Evolutionary conservation across 1,140 invertebrate genomes (phyloP), one percentile per base, ranked within the genome.

Genomic region (Drosophila micromelanica): DNA sequence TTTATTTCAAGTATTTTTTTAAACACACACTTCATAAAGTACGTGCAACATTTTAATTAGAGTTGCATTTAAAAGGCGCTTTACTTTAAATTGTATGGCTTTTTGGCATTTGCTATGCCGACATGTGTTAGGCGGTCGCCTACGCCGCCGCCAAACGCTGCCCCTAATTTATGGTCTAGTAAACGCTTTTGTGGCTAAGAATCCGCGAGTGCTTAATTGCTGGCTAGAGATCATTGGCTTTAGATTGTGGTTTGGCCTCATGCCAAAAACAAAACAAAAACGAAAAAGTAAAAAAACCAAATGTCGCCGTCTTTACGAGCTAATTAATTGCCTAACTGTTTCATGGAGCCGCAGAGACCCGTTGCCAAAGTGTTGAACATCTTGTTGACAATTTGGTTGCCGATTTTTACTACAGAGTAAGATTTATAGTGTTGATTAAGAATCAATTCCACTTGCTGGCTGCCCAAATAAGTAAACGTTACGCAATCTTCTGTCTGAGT

Each of bases 301-400:
- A 35, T 76, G 64, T 48, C 77, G 49, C 63, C 57, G 59, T 72
- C 49, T 77, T 59, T 43, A 51, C 62, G 70, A 75, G 51, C 67
- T 72, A 87, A 86, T 86, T 87, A 78, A 86, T 78, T 78, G 74
- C 52, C 63, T 65, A 78, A 72, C 73, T 68, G 56, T 81, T 74
- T 73, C 51, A 54, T 42, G 48, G 32, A 27, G 27, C 27, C 38
- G 61, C 42, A 1, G 27, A 56, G 60, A 40, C 43, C 7, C 12
- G 12, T 51, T 42, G 40, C 12, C 45, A 27, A 87, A 78, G 75
- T 89, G 82, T 87, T 75, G 70, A 82, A 67, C 68, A 73, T 73
- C 78, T 60, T 86, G 78, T 86, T 86, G 80, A 71, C 69, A 57
- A 49, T 48, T 62, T 32, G n/a, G 9, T 32, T 32, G 23, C 15